Base-by-base conservation (phyloP, 2,113 vertebrate genomes). In the Fukomys damarensis region DNA sequence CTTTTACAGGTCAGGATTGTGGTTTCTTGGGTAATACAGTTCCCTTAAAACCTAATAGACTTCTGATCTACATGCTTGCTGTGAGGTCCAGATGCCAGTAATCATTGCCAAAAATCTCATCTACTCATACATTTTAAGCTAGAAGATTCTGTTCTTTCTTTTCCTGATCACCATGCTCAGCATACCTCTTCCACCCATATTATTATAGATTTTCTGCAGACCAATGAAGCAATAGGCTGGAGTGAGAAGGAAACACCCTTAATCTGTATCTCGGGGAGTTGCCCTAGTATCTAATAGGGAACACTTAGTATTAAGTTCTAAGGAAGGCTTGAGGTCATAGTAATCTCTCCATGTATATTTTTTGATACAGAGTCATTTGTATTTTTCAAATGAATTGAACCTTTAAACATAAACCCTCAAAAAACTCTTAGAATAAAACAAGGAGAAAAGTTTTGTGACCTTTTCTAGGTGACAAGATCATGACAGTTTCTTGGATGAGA, bases 21-120 rank as follows among this genome's bases (percentile, higher is more conserved):
- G 81, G 86, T 91, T 96, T 97, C 79, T 96, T 92, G 86, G 74
- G 74, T 89, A 96, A 96, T 90, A 61, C 20, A 81, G 32, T 95
- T 96, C 92, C 77, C 46, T 95, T 96, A 95, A 96, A 95, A 83
- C 32, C 46, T 41, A 65, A 79, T 54, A 59, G 80, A 81, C 43
- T 76, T 92, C 61, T 30, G 59, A 49, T 92, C 49, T 86, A n/a
- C 52, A 96, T 85, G 76, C 81, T 88, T 96, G 81, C 85, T 90
- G 76, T 96, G 70, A 90, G 52, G 91, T 88, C 68, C 81, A 97
- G 86, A 95, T 93, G 17, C 68, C 63, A 58, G 68, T 56, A 91
- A 89, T 61, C 56, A 76, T 56, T 84, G 87, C 61, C 41, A 90
- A 93, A 90, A 61, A 84, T 87, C 68, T 93, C 81, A 59, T 87